phyloP scores from a whole-genome alignment of 1,140 invertebrate species.

The Venturia canescens region DNA sequence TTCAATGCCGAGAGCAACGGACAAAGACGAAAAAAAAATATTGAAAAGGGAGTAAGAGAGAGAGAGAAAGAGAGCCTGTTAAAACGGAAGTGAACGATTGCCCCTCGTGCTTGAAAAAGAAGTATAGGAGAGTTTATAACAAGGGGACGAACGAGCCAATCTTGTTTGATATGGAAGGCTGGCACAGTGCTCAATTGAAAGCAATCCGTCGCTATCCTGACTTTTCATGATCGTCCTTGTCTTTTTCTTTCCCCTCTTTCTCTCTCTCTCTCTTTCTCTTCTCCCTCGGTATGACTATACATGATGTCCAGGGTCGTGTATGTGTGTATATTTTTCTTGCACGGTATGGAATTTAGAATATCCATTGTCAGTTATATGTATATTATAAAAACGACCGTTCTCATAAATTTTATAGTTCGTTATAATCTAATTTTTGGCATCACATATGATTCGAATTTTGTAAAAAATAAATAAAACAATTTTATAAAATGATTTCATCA shows the following conservation, averaged over 20 bases:
- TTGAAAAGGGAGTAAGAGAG: not conserved
- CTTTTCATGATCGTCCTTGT: slow-evolving; percentile 27
- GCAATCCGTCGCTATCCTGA: slow-evolving; percentile 50
- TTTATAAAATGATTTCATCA: no score
- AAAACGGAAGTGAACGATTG: slow-evolving; percentile 55
- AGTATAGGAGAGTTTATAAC: slow-evolving; percentile 1
- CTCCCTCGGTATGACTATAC: not conserved
- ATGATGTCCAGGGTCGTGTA: no score
- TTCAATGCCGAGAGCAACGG: no score
- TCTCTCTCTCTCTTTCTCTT: not conserved
- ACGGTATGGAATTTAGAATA: no score
- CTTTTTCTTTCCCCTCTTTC: not conserved
- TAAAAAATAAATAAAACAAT: no score
- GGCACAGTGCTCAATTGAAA: slow-evolving; percentile 52
- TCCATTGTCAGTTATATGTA: no score
- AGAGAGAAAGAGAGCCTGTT: slow-evolving; percentile 18
- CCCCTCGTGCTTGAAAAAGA: slow-evolving; percentile 42
- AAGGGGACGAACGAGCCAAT: slow-evolving; percentile 58
- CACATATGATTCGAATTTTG: no score
- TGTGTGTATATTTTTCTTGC: no score
- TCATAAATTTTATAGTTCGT: no score
- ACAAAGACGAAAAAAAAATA: not conserved
- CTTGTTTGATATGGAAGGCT: slow-evolving; percentile 50
- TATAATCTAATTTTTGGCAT: no score
- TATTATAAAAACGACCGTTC: no score